phyloP scores from a whole-genome alignment of 2,797 vertebrate genomes.

The Coendou prehensilis region DNA sequence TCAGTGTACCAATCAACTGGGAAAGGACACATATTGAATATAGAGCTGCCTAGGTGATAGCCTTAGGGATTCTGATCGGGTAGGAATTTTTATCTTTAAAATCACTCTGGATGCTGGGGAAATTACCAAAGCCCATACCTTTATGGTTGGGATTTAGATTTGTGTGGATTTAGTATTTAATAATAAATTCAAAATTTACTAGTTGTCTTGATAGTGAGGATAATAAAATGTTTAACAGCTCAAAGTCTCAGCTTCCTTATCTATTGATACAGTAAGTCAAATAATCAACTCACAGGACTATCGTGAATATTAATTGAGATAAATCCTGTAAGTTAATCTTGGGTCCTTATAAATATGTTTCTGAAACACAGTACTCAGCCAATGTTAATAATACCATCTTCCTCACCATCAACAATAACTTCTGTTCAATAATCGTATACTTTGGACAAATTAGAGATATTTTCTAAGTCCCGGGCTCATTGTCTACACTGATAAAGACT shows the following conservation, averaged over 20 bases:
- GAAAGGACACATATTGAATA: neutral
- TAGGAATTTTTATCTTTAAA: neutral
- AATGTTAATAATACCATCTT: neutral
- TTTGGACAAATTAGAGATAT: neutral
- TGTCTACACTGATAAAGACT: neutral
- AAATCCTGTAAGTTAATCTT: neutral
- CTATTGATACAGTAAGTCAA: neutral
- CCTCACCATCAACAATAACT: neutral
- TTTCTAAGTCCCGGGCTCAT: neutral
- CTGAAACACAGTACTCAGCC: neutral
- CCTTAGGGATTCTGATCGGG: neutral
- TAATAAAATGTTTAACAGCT: neutral
- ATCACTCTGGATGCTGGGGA: neutral
- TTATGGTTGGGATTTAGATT: slow-evolving; percentile 20
- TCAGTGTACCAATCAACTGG: neutral
- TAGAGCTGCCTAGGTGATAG: neutral
- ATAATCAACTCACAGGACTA: neutral
- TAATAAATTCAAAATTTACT: slow-evolving; percentile 10
- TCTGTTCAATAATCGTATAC: neutral
- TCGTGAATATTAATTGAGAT: neutral
- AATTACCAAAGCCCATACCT: neutral
- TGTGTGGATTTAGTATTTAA: neutral
- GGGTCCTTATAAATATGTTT: neutral
- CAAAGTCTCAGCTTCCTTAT: neutral
- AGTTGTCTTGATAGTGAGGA: neutral